Evolutionary conservation across 2,888 invertebrate species (phyloP).

Genomic region (Noctua janthina): DNA sequence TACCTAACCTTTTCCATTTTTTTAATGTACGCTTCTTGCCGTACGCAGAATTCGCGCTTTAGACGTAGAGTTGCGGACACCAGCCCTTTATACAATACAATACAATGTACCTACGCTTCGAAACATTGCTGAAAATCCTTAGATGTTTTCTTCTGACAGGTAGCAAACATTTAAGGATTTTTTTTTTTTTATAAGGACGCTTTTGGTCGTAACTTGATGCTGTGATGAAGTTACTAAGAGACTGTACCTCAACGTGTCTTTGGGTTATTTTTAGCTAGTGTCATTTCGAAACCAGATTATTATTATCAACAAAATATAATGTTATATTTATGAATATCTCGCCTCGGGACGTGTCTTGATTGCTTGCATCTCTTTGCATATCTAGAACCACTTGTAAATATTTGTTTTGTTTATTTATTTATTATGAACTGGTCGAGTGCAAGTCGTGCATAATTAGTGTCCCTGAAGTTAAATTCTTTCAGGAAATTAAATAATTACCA

Average conservation of each 20-base stretch:
- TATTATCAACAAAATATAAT: conserved; percentile 38
- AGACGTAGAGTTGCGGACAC: too few relatives aligned
- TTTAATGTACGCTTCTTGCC: too few relatives aligned
- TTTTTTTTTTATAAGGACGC: too few relatives aligned
- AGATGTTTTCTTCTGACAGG: too few relatives aligned
- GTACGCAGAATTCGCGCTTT: too few relatives aligned
- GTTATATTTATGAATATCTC: conserved; percentile 32
- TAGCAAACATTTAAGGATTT: too few relatives aligned
- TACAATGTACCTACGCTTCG: too few relatives aligned
- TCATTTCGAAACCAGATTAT: conserved; percentile 36
- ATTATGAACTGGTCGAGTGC: conserved; percentile 1
- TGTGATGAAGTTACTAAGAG: not conserved
- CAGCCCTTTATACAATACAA: too few relatives aligned
- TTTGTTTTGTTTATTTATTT: conserved; percentile 15
- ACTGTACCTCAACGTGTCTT: too few relatives aligned
- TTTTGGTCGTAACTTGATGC: not conserved
- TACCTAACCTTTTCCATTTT: too few relatives aligned
- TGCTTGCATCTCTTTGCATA: conserved; percentile 38
- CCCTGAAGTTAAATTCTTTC: too few relatives aligned
- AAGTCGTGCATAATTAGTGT: not conserved
- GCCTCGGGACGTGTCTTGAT: conserved; percentile 24
- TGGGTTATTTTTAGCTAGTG: conserved; percentile 25
- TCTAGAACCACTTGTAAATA: conserved; percentile 2
- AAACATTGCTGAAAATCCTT: not conserved
- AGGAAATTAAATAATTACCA: too few relatives aligned